Conservation (phyloP, 2,888 invertebrate genomes). For the Tipula lateralis region DNA sequence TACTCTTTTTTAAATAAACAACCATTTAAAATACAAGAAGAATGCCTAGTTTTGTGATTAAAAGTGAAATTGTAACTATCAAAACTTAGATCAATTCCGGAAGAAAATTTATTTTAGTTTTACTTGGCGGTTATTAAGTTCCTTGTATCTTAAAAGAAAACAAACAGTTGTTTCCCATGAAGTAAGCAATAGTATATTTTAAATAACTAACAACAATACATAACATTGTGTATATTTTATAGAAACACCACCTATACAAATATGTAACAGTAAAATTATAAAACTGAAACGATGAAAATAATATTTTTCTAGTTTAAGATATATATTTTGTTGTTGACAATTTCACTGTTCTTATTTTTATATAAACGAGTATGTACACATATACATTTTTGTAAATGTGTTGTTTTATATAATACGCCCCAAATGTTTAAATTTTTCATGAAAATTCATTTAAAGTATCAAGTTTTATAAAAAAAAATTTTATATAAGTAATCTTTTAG, state of each 20-base stretch:
- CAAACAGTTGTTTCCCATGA: background rate
- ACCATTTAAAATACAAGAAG: background rate
- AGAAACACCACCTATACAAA: background rate
- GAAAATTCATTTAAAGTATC: background rate
- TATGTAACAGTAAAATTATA: background rate
- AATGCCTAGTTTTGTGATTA: background rate
- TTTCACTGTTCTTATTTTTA: background rate
- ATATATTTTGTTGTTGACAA: conserved; percentile 6
- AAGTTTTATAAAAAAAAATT: background rate
- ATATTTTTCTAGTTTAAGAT: background rate
- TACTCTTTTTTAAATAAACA: too few relatives aligned
- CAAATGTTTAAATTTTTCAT: background rate
- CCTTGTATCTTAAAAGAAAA: background rate
- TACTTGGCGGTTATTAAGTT: background rate
- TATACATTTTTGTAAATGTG: too few relatives aligned
- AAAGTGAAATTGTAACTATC: background rate
- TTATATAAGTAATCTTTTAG: background rate
- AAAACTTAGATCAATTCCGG: background rate
- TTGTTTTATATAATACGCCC: background rate
- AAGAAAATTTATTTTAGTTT: background rate
- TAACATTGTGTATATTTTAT: background rate
- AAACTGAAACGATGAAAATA: background rate
- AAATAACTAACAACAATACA: background rate
- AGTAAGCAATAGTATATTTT: background rate
- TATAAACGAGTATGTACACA: too few relatives aligned